phyloP scores from a whole-genome alignment of 2,797 vertebrate species.

The Mastacembelus armatus region DNA sequence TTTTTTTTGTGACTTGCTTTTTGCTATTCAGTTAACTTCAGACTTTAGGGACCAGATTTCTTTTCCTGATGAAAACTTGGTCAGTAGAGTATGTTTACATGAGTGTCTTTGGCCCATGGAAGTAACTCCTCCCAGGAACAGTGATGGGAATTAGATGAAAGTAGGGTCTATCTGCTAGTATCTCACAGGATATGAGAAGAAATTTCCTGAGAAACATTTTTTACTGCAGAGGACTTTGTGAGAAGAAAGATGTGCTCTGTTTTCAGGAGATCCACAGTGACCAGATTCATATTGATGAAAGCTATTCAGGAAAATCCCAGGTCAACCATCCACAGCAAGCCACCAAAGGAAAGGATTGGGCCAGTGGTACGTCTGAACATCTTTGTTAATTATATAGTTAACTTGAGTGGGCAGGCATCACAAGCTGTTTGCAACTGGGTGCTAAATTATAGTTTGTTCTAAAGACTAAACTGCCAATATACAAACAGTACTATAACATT shows the following conservation, averaged over 20 bases:
- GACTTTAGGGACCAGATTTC: slow-evolving; percentile 4
- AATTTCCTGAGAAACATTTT: slow-evolving; percentile 43
- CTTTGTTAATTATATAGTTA: slow-evolving; percentile 21
- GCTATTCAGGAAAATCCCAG: slow-evolving; percentile 55
- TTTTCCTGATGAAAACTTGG: slow-evolving; percentile 40
- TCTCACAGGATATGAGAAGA: slow-evolving; percentile 71
- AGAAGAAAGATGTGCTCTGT: slow-evolving; percentile 69
- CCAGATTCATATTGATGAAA: slow-evolving; percentile 47
- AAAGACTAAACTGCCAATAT: not conserved
- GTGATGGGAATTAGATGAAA: slow-evolving; percentile 66
- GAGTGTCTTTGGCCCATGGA: slow-evolving; percentile 38
- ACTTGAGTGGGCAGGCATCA: not conserved
- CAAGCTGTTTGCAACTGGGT: not conserved
- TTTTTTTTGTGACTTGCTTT: not conserved
- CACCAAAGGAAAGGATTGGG: slow-evolving; percentile 83
- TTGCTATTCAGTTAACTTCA: not conserved
- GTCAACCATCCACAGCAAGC: slow-evolving; percentile 80
- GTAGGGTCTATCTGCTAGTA: slow-evolving; percentile 40
- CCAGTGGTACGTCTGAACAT: slow-evolving; percentile 79
- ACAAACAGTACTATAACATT: slow-evolving; percentile 15
- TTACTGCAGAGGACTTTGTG: slow-evolving; percentile 19
- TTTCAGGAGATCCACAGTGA: slow-evolving; percentile 49
- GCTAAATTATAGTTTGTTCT: slow-evolving; percentile 12
- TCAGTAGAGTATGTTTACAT: slow-evolving; percentile 66
- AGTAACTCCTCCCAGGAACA: slow-evolving; percentile 76